Conservation (phyloP, 64 coral and sea anemone species). For the Anthopleura sola region DNA sequence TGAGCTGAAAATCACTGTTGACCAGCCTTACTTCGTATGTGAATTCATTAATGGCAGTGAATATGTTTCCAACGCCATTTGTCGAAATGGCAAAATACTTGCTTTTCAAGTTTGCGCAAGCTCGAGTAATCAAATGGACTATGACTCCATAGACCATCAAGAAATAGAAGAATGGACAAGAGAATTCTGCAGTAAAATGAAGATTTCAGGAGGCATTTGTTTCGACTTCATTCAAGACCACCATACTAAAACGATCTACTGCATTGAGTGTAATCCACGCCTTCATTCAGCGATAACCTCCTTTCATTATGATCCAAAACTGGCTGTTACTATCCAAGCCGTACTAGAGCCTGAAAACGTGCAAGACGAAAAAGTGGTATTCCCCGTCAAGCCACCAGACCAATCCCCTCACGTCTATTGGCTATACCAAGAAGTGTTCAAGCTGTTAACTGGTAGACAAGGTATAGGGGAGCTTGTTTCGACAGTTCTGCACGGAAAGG, state of each 20-base stretch:
- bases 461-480: constrained; percentile 3
- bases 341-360: constrained; percentile 27
- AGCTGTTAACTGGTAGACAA: constrained; percentile 24
- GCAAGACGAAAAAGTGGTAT: not conserved
- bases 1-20: not conserved
- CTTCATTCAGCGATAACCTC: constrained; percentile 33
- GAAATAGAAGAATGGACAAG: constrained; percentile 31
- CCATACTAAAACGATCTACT: constrained; percentile 25
- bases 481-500: constrained; percentile 19
- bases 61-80: constrained; percentile 40
- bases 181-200: constrained; percentile 31
- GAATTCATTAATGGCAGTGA: constrained; percentile 47
- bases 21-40: constrained; percentile 25
- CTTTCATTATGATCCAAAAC: constrained; percentile 26
- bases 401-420: constrained; percentile 33
- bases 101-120: constrained; percentile 34
- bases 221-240: constrained; percentile 53
- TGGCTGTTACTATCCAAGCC: constrained; percentile 30
- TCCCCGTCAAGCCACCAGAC: constrained; percentile 15
- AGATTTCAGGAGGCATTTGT: constrained; percentile 33
- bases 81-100: constrained; percentile 17
- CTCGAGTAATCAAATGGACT: constrained; percentile 41
- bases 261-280: constrained; percentile 57
- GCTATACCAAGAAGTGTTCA: constrained; percentile 49
- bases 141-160: constrained; percentile 9